Base-by-base conservation (phyloP, 2,797 vertebrate species). In the Melanotaenia parkinsoni region DNA sequence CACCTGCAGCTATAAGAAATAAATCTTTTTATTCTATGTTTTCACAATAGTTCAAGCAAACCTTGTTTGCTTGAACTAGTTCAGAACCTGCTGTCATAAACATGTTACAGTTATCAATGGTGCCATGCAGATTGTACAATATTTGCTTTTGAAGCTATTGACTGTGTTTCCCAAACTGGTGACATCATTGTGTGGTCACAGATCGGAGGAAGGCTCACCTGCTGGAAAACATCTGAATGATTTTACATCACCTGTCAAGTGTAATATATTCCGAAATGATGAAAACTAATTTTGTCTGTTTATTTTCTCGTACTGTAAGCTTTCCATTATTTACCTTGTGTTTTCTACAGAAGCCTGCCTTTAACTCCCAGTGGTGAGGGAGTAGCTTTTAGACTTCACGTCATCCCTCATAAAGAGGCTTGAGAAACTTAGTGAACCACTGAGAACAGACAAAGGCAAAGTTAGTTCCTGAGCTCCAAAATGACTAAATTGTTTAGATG, bases 401-500 rank as follows among this genome's bases (percentile, higher is more conserved):
- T 68, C 78, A 78, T 11, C 18, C 63, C 68, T 72, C 62, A n/a
- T 82, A 78, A 83, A 85, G 63, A 53, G 68, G 22, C 13, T 58
- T 2, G 30, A 72, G 63, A 58, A 59, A 58, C 57, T 68, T 70
- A 38, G 67, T 6, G 9, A 71, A 71, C 57, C 1, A 37, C 61
- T 77, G 3, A 54, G 43, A 33, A 57, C 74, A 47, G 45, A 89
- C 79, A 85, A 79, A 58, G 75, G 38, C 16, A 14, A 74, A 87
- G 51, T 83, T 80, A 87, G 70, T 67, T 83, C 72, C 66, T 30
- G 58, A 12, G 66, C 58, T 65, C 47, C 51, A 3, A 69, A 77
- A 58, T 73, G 74, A 72, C 76, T 54, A 72, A 75, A 77, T 61
- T 74, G 45, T 79, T 74, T 58, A 20, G 71, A 80, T 82, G 67